Evolutionary conservation across 2,888 invertebrate species (phyloP).

Genomic region (Ommatoiulus sabulosus): DNA sequence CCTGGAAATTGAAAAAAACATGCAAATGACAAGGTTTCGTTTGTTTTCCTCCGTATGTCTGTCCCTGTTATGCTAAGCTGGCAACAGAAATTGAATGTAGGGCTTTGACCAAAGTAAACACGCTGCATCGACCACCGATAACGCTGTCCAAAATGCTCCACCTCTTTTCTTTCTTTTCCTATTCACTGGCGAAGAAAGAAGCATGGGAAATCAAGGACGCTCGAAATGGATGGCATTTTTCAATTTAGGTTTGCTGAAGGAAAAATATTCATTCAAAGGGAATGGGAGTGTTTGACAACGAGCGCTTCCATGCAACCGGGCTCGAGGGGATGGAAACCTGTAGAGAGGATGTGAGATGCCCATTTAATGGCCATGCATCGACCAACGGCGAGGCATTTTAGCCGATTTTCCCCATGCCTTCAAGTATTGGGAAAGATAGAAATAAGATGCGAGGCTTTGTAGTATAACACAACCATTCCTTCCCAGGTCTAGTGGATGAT

Average conservation of each 20-base stretch:
- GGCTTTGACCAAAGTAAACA: neutral
- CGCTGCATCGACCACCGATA: neutral
- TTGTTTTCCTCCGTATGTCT: neutral
- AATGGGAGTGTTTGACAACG: neutral
- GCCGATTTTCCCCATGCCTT: too few species aligned
- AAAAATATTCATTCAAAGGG: slow-evolving; percentile 14
- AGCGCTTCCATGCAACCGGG: neutral
- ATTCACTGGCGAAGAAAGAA: neutral
- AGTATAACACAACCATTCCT: too few species aligned
- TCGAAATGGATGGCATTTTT: neutral
- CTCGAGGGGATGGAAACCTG: neutral
- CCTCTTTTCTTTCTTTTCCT: neutral
- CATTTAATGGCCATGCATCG: neutral
- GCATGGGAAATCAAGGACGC: neutral
- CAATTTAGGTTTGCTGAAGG: neutral
- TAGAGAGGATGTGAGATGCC: neutral
- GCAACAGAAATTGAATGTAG: neutral
- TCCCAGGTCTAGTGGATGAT: too few species aligned
- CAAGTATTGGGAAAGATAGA: too few species aligned
- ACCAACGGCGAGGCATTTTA: too few species aligned
- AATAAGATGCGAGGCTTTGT: too few species aligned
- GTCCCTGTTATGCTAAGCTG: too few species aligned
- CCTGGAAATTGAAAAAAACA: slow-evolving; percentile 30
- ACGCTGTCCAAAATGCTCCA: neutral
- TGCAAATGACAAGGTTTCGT: neutral